These are phyloP conservation scores for Rotaria macrura DNA, from an alignment of 2,888 invertebrate genomes.

Conservation along the genomic window DNA sequence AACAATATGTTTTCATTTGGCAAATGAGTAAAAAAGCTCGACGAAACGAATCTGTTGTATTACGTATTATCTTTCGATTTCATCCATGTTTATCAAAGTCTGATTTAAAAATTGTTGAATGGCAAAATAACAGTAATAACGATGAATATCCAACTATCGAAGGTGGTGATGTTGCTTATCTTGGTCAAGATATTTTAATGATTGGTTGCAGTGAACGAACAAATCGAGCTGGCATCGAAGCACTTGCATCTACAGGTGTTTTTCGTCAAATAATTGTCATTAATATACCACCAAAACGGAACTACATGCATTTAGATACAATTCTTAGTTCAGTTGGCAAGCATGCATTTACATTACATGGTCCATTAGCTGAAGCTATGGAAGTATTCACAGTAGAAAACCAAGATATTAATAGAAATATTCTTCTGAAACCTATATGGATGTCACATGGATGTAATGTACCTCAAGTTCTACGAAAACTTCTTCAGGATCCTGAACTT, in stretches of 20 bases:
- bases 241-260: not conserved
- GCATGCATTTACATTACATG: not conserved
- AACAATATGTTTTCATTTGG: not conserved
- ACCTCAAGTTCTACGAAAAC: not conserved
- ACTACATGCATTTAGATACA: not conserved
- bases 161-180: not conserved
- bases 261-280: not conserved
- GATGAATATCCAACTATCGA: not conserved
- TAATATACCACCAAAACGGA: not conserved
- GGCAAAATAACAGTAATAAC: not conserved
- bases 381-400: not conserved
- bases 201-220: not conserved
- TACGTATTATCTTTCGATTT: not conserved
- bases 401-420: not conserved
- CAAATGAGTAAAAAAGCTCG: not conserved
- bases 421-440: not conserved
- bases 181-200: not conserved
- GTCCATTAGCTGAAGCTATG: not conserved
- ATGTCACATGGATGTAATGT: not conserved
- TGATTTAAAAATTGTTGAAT: not conserved
- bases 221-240: not conserved
- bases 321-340: not conserved
- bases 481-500: not conserved
- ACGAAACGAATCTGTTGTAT: not conserved
- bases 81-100: not conserved